Base-by-base conservation (phyloP, 2,888 invertebrate species). In the Iselma pallidipennis region DNA sequence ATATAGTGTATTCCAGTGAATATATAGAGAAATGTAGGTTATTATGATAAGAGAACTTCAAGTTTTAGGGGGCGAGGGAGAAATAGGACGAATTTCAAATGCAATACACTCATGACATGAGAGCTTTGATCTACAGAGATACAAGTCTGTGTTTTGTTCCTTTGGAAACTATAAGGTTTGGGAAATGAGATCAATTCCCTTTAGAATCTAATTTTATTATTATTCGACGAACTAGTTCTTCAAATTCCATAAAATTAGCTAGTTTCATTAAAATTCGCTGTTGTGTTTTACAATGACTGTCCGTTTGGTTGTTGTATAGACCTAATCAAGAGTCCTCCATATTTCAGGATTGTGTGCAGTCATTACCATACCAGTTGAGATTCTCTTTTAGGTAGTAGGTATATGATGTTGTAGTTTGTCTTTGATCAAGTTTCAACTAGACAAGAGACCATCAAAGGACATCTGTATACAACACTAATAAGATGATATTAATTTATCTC, bases 61-160 rank as follows among this genome's bases (percentile, higher is more conserved):
- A 23, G 37, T n/a, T n/a, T n/a, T n/a, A n/a, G n/a, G n/a, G n/a
- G n/a, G n/a, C n/a, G n/a, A n/a, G n/a, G n/a, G n/a, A n/a, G n/a
- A n/a, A 28, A 58, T 26, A 37, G 37, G 16, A 21, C 14, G 51
- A 57, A 37, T 57, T 57, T 51, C 33, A 57, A 51, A 57, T 49
- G 57, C 50, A 31, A n/a, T 6, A 50, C 57, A 49, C 53, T 51
- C 51, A 21, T 26, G 42, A 48, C 28, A 28, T 28, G 63, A 37
- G n/a, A n/a, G 63, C 61, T 63, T 56, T 63, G 63, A 66, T 66
- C 59, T 61, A 55, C 50, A 57, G 59, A 37, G 61, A 57, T 53
- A 31, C 31, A 29, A 25, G 14, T 12, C 19, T 33, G 28, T 53
- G 25, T 19, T 37, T 37, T 37, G 42, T 37, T 37, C 14, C 42